Base-by-base conservation (phyloP, 2,113 vertebrate species). In the Clarias gariepinus region DNA sequence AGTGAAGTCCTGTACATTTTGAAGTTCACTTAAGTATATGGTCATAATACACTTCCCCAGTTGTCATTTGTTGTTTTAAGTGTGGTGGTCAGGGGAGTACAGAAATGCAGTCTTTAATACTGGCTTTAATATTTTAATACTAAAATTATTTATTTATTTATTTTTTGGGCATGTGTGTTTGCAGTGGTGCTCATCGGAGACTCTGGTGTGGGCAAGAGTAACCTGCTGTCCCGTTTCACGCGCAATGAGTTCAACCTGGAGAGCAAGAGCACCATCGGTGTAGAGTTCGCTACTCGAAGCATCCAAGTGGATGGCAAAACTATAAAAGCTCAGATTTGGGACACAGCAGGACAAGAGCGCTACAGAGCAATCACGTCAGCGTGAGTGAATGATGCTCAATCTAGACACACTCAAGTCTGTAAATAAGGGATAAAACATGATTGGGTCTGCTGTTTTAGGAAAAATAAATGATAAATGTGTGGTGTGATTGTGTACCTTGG, bases 231-330 rank as follows among this genome's bases (percentile, higher is more conserved):
- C 9, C 97, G 98, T 81, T 99, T 99, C 93, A 99, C 98, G 52
- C 96, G 98, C 85, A 99, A 99, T 91, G 98, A 99, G 92, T 99
- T 99, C 94, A 99, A 98, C 91, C 93, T 99, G 95, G 98, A 99
- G 94, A 99, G 97, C 91, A 99, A 99, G 93, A 99, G 98, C 93
- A 99, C 98, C 94, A 99, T 99, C 0, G 98, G 98, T 0, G 98
- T 99, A 93, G 98, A 99, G 90, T 99, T 99, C 1, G 98, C 98
- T 85, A 99, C 98, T 86, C 95, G 98, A 87, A 99, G 98, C 94
- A 98, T 99, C 93, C 98, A 99, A 91, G 98, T 99, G 92, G 98
- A 99, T 0, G 96, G 97, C 87, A 99, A 98, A 94, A 99, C 96
- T 25, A 98, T 99, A 93, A 99, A 99, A 90, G 98, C 96, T 0